These are phyloP conservation scores for Chionis minor DNA, from an alignment of 2,113 vertebrate genomes.

Conservation along the genomic window DNA sequence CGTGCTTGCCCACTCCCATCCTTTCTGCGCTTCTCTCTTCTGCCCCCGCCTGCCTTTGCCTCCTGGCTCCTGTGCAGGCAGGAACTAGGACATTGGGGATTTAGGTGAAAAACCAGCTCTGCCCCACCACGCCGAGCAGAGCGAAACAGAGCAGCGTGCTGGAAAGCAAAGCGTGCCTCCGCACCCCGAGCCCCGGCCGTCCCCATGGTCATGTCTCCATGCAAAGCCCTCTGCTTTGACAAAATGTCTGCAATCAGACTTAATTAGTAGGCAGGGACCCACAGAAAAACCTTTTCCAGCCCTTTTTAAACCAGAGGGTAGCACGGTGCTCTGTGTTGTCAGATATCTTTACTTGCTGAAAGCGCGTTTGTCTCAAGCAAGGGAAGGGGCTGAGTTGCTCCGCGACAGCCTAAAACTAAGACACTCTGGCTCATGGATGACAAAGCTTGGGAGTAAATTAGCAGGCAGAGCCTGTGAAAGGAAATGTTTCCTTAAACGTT, in stretches of 20 bases:
- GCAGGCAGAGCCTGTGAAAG: constrained; percentile 44
- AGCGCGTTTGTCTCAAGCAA: neutral
- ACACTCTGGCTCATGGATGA: neutral
- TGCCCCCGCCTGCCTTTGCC: neutral
- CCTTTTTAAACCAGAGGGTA: neutral
- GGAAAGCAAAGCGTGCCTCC: neutral
- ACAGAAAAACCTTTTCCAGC: neutral
- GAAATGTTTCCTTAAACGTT: constrained; percentile 54
- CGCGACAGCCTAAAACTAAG: neutral
- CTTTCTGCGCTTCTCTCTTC: neutral
- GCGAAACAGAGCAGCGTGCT: neutral
- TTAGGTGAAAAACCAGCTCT: neutral
- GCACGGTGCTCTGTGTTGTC: neutral
- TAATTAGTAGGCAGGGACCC: neutral
- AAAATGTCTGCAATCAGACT: neutral
- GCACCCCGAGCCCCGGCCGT: accelerated
- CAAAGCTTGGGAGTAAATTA: constrained; percentile 50
- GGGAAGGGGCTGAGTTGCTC: neutral
- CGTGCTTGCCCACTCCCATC: neutral
- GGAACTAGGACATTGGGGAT: neutral
- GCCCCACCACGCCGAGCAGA: neutral
- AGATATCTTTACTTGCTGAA: neutral
- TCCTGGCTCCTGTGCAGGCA: neutral
- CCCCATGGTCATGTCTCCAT: accelerated
- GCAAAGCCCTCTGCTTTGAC: neutral